Evolutionary conservation across 2,888 invertebrate species (phyloP).

Genomic region (Nebria brevicollis): DNA sequence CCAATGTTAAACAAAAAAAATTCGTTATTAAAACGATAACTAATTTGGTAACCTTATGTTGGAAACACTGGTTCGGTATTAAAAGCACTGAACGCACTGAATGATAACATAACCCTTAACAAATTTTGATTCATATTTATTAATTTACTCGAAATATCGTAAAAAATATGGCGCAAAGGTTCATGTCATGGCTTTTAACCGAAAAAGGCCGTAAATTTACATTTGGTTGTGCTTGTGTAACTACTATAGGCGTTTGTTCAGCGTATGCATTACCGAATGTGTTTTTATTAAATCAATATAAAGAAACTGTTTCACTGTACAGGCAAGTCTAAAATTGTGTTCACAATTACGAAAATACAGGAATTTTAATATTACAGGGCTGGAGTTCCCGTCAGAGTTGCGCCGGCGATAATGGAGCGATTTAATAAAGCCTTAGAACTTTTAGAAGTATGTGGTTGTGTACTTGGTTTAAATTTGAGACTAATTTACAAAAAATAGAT

Average conservation of each 20-base stretch:
- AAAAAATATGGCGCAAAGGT: conserved; percentile 50
- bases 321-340: conserved; percentile 63
- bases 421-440: conserved; percentile 70
- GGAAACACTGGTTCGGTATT: background rate
- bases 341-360: conserved; percentile 20
- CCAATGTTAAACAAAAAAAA: background rate
- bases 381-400: conserved; percentile 69
- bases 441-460: conserved; percentile 60
- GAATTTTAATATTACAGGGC: conserved; percentile 63
- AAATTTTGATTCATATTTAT: background rate
- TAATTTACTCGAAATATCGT: background rate
- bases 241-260: conserved; percentile 61
- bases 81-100: too few relatives aligned
- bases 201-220: conserved; percentile 67
- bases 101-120: background rate
- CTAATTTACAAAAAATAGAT: conserved; percentile 57
- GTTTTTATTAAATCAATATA: conserved; percentile 69
- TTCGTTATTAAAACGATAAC: too few relatives aligned
- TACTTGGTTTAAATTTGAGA: background rate
- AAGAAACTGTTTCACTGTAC: conserved; percentile 72
- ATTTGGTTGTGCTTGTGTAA: conserved; percentile 63
- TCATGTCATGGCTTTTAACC: conserved; percentile 66
- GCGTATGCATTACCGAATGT: conserved; percentile 72
- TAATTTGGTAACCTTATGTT: background rate
- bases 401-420: conserved; percentile 64